These are phyloP conservation scores for Marcusenius ussheri DNA, from an alignment of 2,113 vertebrate species.

Conservation along the genomic window DNA sequence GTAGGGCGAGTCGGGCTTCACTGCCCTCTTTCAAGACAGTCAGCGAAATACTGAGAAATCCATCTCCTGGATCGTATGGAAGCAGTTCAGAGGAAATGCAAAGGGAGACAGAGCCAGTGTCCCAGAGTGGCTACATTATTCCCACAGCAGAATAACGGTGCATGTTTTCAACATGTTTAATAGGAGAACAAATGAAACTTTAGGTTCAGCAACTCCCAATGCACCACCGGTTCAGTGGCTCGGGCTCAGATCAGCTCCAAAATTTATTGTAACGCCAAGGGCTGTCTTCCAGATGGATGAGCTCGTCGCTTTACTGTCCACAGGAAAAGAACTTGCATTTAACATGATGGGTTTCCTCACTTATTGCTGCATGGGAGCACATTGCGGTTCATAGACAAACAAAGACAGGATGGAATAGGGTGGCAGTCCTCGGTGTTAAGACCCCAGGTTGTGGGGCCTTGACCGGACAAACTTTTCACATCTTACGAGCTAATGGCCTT, in stretches of 20 bases:
- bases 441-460: not conserved
- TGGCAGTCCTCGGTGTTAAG: not conserved
- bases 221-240: not conserved
- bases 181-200: not conserved
- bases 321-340: conserved; percentile 7
- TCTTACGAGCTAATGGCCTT: not conserved
- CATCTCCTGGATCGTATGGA: not conserved
- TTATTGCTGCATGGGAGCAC: not conserved
- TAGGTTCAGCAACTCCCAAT: not conserved
- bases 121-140: not conserved
- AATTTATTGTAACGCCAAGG: not conserved
- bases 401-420: not conserved
- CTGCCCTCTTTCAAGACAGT: not conserved
- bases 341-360: not conserved
- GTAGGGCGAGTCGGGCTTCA: not conserved
- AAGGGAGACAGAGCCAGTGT: not conserved
- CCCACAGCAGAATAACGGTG: not conserved
- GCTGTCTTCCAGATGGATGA: not conserved
- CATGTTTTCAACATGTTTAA: not conserved
- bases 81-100: not conserved
- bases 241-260: not conserved
- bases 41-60: not conserved
- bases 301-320: not conserved
- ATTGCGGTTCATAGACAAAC: not conserved
- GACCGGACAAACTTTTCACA: not conserved